Conservation (phyloP, 1,140 invertebrate genomes). For the Drosophila aff. region DNA sequence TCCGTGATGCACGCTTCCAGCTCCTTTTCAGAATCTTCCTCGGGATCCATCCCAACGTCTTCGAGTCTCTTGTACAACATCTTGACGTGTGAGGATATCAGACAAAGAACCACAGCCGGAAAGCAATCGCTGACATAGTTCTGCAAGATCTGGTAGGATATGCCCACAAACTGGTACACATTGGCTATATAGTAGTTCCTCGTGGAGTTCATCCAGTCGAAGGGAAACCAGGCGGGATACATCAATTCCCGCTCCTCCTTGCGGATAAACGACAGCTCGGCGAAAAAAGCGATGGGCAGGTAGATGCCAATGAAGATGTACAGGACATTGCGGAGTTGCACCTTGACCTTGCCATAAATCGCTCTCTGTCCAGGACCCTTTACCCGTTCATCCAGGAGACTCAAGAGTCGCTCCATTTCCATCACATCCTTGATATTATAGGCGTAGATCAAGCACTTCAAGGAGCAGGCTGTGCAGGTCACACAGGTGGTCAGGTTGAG, state of each 20-base stretch:
- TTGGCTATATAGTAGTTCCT: slow-evolving; percentile 56
- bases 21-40: slow-evolving; percentile 22
- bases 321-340: slow-evolving; percentile 40
- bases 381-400: slow-evolving; percentile 46
- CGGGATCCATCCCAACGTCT: slow-evolving; percentile 33
- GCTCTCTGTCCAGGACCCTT: slow-evolving; percentile 9
- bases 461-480: slow-evolving; percentile 56
- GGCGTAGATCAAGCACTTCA: slow-evolving; percentile 57
- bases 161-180: slow-evolving; percentile 59
- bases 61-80: slow-evolving; percentile 61
- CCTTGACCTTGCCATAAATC: slow-evolving; percentile 43
- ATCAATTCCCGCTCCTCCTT: slow-evolving; percentile 48
- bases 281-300: slow-evolving; percentile 35
- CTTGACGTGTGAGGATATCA: slow-evolving; percentile 62
- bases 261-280: slow-evolving; percentile 60
- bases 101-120: slow-evolving; percentile 58
- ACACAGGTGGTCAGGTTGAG: slow-evolving; percentile 55
- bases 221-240: slow-evolving; percentile 76
- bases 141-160: slow-evolving; percentile 40
- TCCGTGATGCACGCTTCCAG: slow-evolving; percentile 67
- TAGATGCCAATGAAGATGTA: slow-evolving; percentile 53
- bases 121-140: slow-evolving; percentile 71
- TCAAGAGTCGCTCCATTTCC: slow-evolving; percentile 50
- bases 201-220: slow-evolving; percentile 56
- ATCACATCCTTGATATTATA: slow-evolving; percentile 49